Evolutionary conservation across 2,888 invertebrate genomes (phyloP), one percentile per base, ranked within the genome.

Genomic region (Hemaris fuciformis): DNA sequence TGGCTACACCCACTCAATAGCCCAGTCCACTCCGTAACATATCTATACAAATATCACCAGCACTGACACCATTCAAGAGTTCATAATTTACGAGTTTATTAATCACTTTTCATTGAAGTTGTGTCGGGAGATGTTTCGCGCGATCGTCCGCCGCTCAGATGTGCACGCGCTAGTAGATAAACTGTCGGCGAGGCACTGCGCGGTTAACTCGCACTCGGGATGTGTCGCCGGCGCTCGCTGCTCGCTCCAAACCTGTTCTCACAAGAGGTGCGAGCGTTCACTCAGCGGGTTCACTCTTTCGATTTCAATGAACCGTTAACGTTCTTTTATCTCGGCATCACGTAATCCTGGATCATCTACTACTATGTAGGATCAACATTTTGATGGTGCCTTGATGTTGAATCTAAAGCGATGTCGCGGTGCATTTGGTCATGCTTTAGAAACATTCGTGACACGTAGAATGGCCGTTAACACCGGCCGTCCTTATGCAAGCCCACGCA

Each of bases 231-330:
- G 53, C 79, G 82, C 76, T 72, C 73, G 31, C 69, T 67, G 72
- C 71, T 71, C 73, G 73, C 68, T 76, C 74, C 76, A 82, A 91
- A 91, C 91, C 88, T 88, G 91, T 91, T 91, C 87, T 84, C 77
- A 57, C 67, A 69, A 68, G 74, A 72, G 76, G 73, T 64, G 72
- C 73, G 76, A 76, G 82, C 86, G 79, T 81, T 84, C 85, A 85
- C 86, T 82, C 80, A 73, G 73, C 76, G 73, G 69, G 75, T 76
- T 75, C 75, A 77, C 80, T 87, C 84, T 89, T 89, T 89, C 88
- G 86, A 84, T 91, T 91, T 89, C 89, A 89, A 90, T 91, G 88
- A 90, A 91, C 91, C 91, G 91, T 91, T 92, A 91, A 90, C 80
- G 84, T 80, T 84, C 80, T 85, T 84, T 85, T 53, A 27, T 53